A percentile compares a stretch with the other conserved stretches of the same genome.
phyloP scores from a whole-genome alignment of 2,797 vertebrate genomes.

The Dendrocincla fuliginosa region DNA sequence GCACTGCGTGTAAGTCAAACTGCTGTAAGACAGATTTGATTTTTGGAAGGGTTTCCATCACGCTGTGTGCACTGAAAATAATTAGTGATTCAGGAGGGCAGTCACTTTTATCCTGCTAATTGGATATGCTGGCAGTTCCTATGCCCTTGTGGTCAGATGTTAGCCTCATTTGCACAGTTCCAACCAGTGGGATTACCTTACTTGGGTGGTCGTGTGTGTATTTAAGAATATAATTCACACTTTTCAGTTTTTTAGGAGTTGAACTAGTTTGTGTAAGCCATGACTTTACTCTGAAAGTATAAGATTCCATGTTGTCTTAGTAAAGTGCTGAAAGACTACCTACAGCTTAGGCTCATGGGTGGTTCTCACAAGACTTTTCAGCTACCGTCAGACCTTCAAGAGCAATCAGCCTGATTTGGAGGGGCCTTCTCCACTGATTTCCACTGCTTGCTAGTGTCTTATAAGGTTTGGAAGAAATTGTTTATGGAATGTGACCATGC shows the following conservation, averaged over 20 bases:
- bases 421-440: not conserved
- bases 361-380: not conserved
- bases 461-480: not conserved
- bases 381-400: not conserved
- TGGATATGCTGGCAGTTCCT: slow-evolving; percentile 36
- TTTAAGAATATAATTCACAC: slow-evolving; percentile 9
- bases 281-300: not conserved
- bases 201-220: slow-evolving; percentile 10
- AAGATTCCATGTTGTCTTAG: not conserved
- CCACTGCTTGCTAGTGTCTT: not conserved
- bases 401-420: not conserved
- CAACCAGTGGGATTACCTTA: not conserved
- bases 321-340: not conserved
- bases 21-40: slow-evolving; percentile 46
- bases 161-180: slow-evolving; percentile 14
- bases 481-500: not conserved
- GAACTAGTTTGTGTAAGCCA: not conserved
- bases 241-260: not conserved
- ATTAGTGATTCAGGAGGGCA: slow-evolving; percentile 43
- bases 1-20: slow-evolving; percentile 40
- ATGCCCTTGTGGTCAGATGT: slow-evolving; percentile 9
- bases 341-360: not conserved
- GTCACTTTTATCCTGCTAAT: slow-evolving; percentile 59
- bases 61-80: slow-evolving; percentile 30
- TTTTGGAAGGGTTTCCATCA: slow-evolving; percentile 60